phyloP scores from a whole-genome alignment of 2,888 invertebrate genomes.

The Branchipolynoe longqiensis region DNA sequence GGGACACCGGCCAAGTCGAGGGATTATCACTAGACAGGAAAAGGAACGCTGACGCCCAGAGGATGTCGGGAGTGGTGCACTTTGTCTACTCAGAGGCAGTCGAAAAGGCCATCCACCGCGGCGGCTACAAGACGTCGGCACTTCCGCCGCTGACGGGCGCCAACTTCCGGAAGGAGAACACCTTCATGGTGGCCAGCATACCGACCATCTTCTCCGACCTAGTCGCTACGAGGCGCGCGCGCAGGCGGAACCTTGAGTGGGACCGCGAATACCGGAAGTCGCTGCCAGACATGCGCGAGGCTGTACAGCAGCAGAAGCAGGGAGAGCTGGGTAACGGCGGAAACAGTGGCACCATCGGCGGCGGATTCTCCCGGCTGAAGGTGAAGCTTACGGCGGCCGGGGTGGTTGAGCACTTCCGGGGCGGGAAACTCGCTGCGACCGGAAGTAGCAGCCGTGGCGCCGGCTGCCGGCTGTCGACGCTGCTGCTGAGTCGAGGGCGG shows the following conservation, averaged over 20 bases:
- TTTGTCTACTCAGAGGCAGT: slow-evolving; percentile 40
- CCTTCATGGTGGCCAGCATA: slow-evolving; percentile 6
- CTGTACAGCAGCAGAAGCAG: not conserved
- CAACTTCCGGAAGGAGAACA: slow-evolving; percentile 7
- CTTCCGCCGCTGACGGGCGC: slow-evolving; percentile 20
- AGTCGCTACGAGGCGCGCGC: not conserved
- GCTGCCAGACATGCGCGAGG: not conserved
- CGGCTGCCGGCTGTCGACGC: not conserved
- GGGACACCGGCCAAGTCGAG: no score
- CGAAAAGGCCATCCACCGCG: slow-evolving; percentile 41
- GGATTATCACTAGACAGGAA: no score
- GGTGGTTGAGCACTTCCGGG: not conserved
- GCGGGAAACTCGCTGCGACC: no score
- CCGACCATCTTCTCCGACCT: slow-evolving; percentile 12
- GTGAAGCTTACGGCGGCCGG: slow-evolving; percentile 3
- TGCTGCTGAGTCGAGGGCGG: slow-evolving; percentile 6
- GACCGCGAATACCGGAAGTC: slow-evolving; percentile 33
- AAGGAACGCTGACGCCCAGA: not conserved
- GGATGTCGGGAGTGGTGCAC: not conserved
- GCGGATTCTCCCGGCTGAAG: not conserved
- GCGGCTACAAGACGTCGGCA: slow-evolving; percentile 49
- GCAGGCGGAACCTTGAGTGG: slow-evolving; percentile 9
- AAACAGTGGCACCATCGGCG: not conserved
- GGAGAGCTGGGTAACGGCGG: not conserved
- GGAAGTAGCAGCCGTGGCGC: not conserved